Evolutionary conservation across 2,888 invertebrate genomes (phyloP).

Genomic region (Eupithecia dodoneata): DNA sequence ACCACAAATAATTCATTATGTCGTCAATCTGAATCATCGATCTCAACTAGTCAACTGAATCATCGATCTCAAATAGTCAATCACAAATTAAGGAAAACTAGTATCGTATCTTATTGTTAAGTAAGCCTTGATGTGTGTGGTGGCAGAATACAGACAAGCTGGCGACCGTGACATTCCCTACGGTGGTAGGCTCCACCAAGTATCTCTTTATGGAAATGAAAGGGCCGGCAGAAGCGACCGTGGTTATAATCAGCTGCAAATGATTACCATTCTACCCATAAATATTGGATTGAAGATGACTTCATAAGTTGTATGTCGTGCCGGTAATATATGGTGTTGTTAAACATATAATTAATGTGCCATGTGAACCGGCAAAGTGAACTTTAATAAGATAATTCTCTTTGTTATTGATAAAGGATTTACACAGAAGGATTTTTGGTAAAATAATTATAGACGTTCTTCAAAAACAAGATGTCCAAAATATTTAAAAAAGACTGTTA

Average conservation of each 20-base stretch:
- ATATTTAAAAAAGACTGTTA: not conserved
- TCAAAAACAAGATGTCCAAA: not conserved
- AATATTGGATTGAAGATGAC: conserved; percentile 5
- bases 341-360: conserved; percentile 11
- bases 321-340: not conserved
- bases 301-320: conserved; percentile 11
- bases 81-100: conserved; percentile 5
- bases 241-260: conserved; percentile 16
- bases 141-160: conserved; percentile 35
- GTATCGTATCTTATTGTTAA: not conserved
- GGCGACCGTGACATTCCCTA: conserved; percentile 38
- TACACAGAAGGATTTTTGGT: not conserved
- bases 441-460: not conserved
- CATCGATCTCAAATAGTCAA: no score
- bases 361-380: not conserved
- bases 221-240: conserved; percentile 6
- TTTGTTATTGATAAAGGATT: not conserved
- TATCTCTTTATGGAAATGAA: conserved; percentile 21
- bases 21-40: no score
- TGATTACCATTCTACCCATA: conserved; percentile 13
- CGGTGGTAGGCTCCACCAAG: not conserved
- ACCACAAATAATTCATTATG: not conserved
- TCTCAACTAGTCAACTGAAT: no score
- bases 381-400: not conserved
- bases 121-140: conserved; percentile 22